These are phyloP conservation scores for Latrodectus elegans DNA, from an alignment of 2,888 invertebrate species.

Conservation along the genomic window DNA sequence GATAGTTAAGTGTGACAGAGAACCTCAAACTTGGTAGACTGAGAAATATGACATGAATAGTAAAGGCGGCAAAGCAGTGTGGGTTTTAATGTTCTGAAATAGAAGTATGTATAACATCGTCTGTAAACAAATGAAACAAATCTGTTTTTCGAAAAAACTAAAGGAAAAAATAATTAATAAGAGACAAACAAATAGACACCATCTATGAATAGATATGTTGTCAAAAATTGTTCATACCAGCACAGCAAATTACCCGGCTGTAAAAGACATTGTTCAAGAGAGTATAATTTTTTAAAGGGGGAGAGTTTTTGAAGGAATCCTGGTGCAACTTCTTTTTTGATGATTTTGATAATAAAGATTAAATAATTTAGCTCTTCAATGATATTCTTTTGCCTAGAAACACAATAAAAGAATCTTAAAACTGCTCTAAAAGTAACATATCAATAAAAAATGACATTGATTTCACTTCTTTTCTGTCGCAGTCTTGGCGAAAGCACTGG, in stretches of 20 bases:
- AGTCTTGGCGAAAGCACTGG: not conserved
- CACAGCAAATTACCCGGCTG: not conserved
- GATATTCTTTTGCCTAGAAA: not conserved
- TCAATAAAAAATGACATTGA: not conserved
- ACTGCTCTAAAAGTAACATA: not conserved
- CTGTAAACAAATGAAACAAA: not conserved
- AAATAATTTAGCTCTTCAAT: not conserved
- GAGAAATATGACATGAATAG: not conserved
- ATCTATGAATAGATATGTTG: too few relatives aligned
- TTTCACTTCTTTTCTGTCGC: not conserved
- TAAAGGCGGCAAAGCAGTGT: not conserved
- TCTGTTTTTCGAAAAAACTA: not conserved
- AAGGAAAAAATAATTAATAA: not conserved
- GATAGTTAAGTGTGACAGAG: too few relatives aligned
- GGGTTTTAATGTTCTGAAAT: not conserved
- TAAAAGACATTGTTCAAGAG: not conserved
- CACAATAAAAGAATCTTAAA: not conserved
- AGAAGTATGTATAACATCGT: not conserved
- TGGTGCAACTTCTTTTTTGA: not conserved
- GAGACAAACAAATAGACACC: not conserved
- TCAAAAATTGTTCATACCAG: not conserved
- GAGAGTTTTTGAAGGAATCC: not conserved
- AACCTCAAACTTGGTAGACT: not conserved
- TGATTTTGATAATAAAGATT: not conserved
- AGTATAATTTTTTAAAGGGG: not conserved